phyloP scores from a whole-genome alignment of 2,113 vertebrate genomes.

The Pterophyllum scalare region DNA sequence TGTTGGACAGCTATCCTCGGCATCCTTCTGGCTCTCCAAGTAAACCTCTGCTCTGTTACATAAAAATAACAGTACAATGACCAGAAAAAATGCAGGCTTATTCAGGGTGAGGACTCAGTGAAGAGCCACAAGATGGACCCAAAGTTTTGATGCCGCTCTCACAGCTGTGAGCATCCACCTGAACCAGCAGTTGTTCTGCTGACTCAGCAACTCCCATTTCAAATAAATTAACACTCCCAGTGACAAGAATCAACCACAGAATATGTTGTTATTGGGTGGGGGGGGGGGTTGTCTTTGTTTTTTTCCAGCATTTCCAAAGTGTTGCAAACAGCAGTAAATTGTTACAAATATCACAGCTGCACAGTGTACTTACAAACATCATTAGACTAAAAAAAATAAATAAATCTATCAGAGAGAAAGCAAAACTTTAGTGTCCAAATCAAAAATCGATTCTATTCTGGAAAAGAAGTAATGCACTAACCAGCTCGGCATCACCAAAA shows the following conservation, averaged over 20 bases:
- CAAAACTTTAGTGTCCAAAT: too few species aligned
- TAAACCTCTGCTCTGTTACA: background rate
- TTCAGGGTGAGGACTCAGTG: background rate
- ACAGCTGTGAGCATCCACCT: background rate
- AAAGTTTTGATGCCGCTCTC: background rate
- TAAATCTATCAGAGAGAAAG: too few species aligned
- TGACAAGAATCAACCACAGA: background rate
- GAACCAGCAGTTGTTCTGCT: background rate
- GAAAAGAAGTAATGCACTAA: too few species aligned
- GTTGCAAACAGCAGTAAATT: background rate
- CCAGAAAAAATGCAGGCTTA: background rate
- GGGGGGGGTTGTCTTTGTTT: too few species aligned
- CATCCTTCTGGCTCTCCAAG: background rate
- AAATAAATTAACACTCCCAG: background rate
- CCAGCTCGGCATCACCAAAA: too few species aligned
- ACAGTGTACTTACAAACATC: background rate
- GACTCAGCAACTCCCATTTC: background rate
- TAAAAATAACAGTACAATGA: too few species aligned
- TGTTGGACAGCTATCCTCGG: background rate
- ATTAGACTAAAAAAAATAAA: too few species aligned
- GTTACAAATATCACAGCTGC: background rate
- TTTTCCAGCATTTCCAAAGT: background rate
- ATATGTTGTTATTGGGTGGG: too few species aligned
- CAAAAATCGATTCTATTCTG: too few species aligned
- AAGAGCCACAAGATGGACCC: background rate